Conservation (phyloP, 2,888 invertebrate genomes). For the Uropetala carovei region DNA sequence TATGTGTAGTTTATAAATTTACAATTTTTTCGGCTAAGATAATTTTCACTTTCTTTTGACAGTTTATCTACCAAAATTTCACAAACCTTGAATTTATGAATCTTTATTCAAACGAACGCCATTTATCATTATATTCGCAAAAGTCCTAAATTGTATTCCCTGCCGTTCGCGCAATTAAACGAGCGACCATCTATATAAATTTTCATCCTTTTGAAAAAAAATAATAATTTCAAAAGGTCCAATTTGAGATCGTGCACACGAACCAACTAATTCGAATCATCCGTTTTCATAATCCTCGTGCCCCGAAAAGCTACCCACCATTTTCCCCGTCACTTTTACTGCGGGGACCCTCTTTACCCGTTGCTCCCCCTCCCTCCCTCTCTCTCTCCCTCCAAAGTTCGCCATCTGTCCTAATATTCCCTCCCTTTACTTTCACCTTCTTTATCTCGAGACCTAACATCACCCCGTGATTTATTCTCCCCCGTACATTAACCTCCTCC, state of each 20-base stretch:
- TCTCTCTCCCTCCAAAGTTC: too few species aligned
- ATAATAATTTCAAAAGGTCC: neutral
- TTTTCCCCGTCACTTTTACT: constrained; percentile 5
- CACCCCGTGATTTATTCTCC: constrained; percentile 8
- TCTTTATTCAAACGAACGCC: neutral
- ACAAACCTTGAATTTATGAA: too few species aligned
- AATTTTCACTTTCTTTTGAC: too few species aligned
- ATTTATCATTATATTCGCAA: neutral
- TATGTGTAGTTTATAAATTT: too few species aligned
- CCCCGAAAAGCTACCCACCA: neutral
- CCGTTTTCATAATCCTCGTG: neutral
- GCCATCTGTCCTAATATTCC: constrained; percentile 30
- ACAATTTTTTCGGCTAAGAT: too few species aligned
- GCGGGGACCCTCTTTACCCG: neutral
- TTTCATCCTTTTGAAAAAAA: neutral
- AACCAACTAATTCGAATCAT: neutral
- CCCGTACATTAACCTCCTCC: constrained; percentile 1
- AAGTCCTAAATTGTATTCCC: neutral
- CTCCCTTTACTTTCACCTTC: constrained; percentile 1
- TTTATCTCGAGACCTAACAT: neutral
- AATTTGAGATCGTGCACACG: too few species aligned
- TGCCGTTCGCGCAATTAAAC: neutral
- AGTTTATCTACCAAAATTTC: too few species aligned
- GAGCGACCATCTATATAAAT: neutral
- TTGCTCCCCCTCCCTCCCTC: neutral